phyloP scores from a whole-genome alignment of 2,888 invertebrate species.

The Tetranychus piercei region DNA sequence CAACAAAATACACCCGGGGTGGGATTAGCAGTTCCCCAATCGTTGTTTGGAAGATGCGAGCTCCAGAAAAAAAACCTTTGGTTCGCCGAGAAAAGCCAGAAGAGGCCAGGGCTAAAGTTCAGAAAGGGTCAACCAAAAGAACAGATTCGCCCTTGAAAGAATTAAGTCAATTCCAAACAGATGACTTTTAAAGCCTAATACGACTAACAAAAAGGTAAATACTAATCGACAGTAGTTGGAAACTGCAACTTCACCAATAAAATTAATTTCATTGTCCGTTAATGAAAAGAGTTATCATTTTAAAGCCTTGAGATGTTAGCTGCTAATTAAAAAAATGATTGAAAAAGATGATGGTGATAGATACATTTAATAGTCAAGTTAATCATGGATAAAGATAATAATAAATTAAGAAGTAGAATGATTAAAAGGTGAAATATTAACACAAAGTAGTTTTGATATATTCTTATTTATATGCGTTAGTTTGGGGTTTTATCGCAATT shows the following conservation, averaged over 20 bases:
- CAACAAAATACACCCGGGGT: conserved; percentile 65
- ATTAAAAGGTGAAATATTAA: too few relatives aligned
- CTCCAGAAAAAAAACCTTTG: conserved; percentile 95
- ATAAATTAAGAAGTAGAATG: too few relatives aligned
- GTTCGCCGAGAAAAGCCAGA: conserved; percentile 83
- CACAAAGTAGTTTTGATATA: too few relatives aligned
- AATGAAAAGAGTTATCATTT: conserved; percentile 16
- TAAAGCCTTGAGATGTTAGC: too few relatives aligned
- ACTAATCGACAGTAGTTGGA: conserved; percentile 51
- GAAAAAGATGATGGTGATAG: too few relatives aligned
- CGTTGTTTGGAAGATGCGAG: conserved; percentile 98
- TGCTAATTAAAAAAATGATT: too few relatives aligned
- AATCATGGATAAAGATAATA: too few relatives aligned
- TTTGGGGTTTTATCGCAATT: too few relatives aligned
- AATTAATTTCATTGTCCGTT: not conserved
- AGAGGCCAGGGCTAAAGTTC: conserved; percentile 85
- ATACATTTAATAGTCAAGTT: too few relatives aligned
- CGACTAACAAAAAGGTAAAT: too few relatives aligned
- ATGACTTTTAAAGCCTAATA: conserved; percentile 28
- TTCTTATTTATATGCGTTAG: too few relatives aligned
- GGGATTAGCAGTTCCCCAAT: conserved; percentile 47
- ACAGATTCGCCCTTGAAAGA: conserved; percentile 89
- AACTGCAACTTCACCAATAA: conserved; percentile 29
- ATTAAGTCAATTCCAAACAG: conserved; percentile 58
- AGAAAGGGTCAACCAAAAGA: conserved; percentile 87